Percentiles rank a stretch among this genome's conserved stretches.
phyloP scores from a whole-genome alignment of 2,113 vertebrate genomes.

The Alexandromys fortis region DNA sequence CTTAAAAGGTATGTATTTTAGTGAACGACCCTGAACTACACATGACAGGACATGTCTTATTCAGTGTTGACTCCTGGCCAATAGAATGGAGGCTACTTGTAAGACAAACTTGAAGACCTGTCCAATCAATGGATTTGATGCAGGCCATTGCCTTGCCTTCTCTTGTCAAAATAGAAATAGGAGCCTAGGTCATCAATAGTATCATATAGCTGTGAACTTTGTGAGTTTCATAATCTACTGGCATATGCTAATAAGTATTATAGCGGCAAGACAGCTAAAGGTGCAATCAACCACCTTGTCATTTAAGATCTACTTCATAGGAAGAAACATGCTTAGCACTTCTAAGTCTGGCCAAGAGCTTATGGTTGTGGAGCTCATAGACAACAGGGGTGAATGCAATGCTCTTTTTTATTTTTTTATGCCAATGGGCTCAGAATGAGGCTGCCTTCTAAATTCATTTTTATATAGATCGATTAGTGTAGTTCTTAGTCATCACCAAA shows the following conservation, averaged over 20 bases:
- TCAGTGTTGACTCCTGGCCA: neutral
- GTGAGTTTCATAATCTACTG: neutral
- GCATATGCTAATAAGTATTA: too few relatives aligned
- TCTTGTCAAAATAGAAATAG: neutral
- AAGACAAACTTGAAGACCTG: neutral
- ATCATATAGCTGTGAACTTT: neutral
- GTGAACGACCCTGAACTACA: neutral
- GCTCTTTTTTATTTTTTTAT: neutral
- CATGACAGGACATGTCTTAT: neutral
- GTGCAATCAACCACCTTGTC: neutral
- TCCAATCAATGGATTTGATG: neutral
- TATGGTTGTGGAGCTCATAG: neutral
- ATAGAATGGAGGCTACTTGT: neutral
- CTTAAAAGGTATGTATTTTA: neutral
- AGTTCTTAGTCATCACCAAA: neutral
- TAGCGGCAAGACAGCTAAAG: too few relatives aligned
- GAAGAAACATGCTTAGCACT: neutral
- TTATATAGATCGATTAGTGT: neutral
- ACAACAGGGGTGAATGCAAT: neutral
- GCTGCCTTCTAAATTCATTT: neutral
- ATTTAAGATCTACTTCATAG: neutral
- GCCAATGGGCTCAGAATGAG: neutral
- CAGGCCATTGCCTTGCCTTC: neutral
- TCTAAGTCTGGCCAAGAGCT: neutral
- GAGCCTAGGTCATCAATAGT: neutral